Evolutionary conservation across 2,797 vertebrate species (phyloP), one percentile per base, ranked within the genome.

Genomic region (Pangasius djambal): DNA sequence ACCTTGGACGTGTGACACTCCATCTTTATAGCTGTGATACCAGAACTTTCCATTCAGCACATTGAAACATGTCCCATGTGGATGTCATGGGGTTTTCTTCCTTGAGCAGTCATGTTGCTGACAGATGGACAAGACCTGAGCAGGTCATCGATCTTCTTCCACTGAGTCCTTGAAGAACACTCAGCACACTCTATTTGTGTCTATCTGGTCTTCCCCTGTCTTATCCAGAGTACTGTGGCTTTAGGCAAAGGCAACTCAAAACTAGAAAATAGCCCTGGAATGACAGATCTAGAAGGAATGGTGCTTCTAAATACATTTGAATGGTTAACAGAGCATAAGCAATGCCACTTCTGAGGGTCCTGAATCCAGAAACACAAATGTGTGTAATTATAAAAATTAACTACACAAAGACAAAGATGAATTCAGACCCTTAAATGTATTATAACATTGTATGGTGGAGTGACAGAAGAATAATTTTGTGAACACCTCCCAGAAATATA

Each of bases 81-180:
- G 34, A 61, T 16, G 34, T 63, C 12, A 25, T 12, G 55, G 20
- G 5, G 55, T 13, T 59, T 31, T 40, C 31, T 82, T 82, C 18
- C 34, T 37, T 82, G 18, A 59, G 37, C 57, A 16, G 57, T 63
- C 37, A 50, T 67, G 40, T 67, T 67, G 15, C 7, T 67, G 61
- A 52, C 83, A 84, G 61, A 84, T 67, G 82, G 61, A 84, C 18
- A 20, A 50, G 63, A 67, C 61, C 82, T 22, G 40, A 83, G 82
- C 82, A 83, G 16, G 20, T n/a, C 83, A 52, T 31, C n/a, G 15
- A 22, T 31, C 83, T 52, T 84, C 18, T 22, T 44, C 28, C 28
- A 10, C 1, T 31, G 16, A 20, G 83, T 83, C 59, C 15, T 65
- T 83, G 37, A 48, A 3, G 22, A 77, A 50, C 44, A 65, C 16